Base-by-base conservation (phyloP, 2,888 invertebrate genomes). In the Oxystoma pomonae region DNA sequence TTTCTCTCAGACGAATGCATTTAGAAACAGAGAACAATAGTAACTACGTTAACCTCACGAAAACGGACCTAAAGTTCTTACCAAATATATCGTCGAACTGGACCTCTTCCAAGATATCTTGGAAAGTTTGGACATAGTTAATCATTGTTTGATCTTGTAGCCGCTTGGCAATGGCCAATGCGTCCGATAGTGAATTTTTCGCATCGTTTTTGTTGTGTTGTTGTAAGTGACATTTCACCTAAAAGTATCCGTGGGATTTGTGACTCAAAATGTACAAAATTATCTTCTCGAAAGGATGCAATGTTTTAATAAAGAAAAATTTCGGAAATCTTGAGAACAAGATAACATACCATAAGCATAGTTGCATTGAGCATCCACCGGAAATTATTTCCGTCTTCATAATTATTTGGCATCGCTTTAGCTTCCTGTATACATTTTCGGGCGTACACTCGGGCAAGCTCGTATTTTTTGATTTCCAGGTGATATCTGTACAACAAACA, bases 181-280 rank as follows among this genome's bases (percentile, higher is more conserved):
- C 75, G 17, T 71, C 68, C 1, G 69, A 65, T 9, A 78, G 65
- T 62, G 78, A 80, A 12, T 76, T 77, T 60, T 76, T 79, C 0
- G 84, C 83, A 65, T 84, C 83, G 66, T 80, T 82, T 51, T 79
- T 78, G 57, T 83, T 83, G 65, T 78, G 76, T 68, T 82, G 80
- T 20, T 71, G 69, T 12, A 83, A 72, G 70, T 83, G 81, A 16
- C 81, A 77, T 16, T 78, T 76, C 3, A 35, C 35, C 35, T 35
- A 12, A 35, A 35, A 35, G 12, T 12, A 35, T n/a, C n/a, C n/a
- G n/a, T n/a, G n/a, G n/a, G n/a, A n/a, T n/a, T n/a, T n/a, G n/a
- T n/a, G n/a, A n/a, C n/a, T n/a, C n/a, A n/a, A n/a, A n/a, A n/a
- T n/a, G n/a, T n/a, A n/a, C n/a, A n/a, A n/a, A n/a, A n/a, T n/a